These are phyloP conservation scores for Macrotis lagotis DNA, from an alignment of 2,113 vertebrate genomes.

Conservation along the genomic window DNA sequence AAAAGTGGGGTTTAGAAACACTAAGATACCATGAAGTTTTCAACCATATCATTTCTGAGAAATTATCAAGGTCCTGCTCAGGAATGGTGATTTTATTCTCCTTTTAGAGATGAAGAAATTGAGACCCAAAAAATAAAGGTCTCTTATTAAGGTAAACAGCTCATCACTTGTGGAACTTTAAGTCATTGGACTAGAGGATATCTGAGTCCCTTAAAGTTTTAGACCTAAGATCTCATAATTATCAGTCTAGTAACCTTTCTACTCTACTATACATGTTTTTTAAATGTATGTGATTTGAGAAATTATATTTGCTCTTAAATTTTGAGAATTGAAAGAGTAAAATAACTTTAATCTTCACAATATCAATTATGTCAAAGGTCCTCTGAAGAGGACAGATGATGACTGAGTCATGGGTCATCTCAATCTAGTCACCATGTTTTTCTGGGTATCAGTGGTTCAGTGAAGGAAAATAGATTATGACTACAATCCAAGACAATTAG, in stretches of 20 bases:
- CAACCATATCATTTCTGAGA: not conserved
- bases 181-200: not conserved
- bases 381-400: not conserved
- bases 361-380: not conserved
- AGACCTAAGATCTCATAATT: not conserved
- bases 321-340: not conserved
- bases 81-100: not conserved
- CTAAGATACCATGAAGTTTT: not conserved
- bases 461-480: not conserved
- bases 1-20: not conserved
- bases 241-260: not conserved
- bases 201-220: not conserved
- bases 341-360: not conserved
- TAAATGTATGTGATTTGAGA: not conserved
- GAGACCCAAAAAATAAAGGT: not conserved
- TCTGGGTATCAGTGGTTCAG: not conserved
- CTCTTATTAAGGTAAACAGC: not conserved
- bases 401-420: not conserved
- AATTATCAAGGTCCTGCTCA: not conserved
- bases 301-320: constrained; percentile 10
- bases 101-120: not conserved
- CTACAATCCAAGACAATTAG: not conserved
- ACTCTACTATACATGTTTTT: not conserved
- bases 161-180: not conserved
- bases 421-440: not conserved